Percentiles rank a stretch among this genome's conserved stretches.
These are phyloP conservation scores for Axinella damicornis DNA, from an alignment of 37 sponge, comb jelly and placozoan species.

Conservation along the genomic window DNA sequence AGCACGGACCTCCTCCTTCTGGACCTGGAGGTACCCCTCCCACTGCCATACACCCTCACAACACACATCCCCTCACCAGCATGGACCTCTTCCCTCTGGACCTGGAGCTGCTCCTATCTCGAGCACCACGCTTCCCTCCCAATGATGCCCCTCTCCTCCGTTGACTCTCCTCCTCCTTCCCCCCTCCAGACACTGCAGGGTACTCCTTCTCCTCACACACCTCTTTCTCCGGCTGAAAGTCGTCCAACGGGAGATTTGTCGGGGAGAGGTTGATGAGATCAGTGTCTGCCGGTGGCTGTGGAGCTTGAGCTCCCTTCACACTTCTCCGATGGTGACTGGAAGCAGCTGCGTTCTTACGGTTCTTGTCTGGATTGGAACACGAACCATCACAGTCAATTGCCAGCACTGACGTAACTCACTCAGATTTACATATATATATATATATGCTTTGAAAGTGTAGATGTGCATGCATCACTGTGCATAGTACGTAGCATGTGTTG, in stretches of 20 bases:
- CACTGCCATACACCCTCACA: too few relatives aligned
- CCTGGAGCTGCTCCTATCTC: too few relatives aligned
- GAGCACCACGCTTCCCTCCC: too few relatives aligned
- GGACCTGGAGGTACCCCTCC: too few relatives aligned
- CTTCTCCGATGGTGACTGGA: background rate
- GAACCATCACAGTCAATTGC: background rate
- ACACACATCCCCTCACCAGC: background rate
- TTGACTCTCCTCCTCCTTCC: background rate
- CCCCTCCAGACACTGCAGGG: background rate
- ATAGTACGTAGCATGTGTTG: too few relatives aligned
- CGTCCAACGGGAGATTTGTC: conserved; percentile 1
- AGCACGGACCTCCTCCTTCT: too few relatives aligned
- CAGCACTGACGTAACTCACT: too few relatives aligned
- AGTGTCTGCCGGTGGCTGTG: background rate
- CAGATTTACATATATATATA: too few relatives aligned
- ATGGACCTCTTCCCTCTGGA: too few relatives aligned
- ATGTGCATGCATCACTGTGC: too few relatives aligned
- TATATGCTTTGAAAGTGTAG: too few relatives aligned
- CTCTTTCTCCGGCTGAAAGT: conserved; percentile 6
- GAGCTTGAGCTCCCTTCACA: too few relatives aligned
- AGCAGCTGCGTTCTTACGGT: background rate
- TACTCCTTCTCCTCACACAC: conserved; percentile 18
- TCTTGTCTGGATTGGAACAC: background rate
- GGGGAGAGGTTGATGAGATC: background rate
- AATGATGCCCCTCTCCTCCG: background rate